Conservation (phyloP, 2,888 invertebrate species). For the Tyria jacobaeae region DNA sequence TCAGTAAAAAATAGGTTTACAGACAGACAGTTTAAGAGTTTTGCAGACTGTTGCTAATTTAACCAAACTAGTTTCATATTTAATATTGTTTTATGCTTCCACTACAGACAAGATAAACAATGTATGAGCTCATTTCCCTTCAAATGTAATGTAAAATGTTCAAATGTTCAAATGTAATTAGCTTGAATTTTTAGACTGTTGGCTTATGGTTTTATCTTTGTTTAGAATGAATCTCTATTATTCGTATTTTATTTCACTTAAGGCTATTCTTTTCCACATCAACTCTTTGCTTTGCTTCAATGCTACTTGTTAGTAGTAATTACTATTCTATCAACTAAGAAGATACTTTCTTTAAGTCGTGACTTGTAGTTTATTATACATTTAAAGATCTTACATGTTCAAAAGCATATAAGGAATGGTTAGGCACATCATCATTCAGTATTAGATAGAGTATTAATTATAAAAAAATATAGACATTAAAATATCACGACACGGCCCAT, state of each 20-base stretch:
- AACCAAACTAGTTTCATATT: too few relatives aligned
- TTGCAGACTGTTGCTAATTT: too few relatives aligned
- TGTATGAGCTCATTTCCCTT: constrained; percentile 3
- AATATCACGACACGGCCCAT: too few relatives aligned
- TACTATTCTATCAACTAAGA: neutral
- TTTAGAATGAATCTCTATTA: constrained; percentile 1
- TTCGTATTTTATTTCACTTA: neutral
- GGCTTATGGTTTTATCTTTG: neutral
- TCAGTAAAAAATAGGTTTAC: too few relatives aligned
- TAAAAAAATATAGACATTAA: too few relatives aligned
- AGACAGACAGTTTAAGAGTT: too few relatives aligned
- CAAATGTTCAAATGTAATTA: neutral
- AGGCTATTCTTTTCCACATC: neutral
- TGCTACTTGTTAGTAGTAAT: neutral
- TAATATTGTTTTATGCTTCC: neutral
- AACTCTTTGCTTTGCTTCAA: neutral
- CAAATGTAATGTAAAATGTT: neutral
- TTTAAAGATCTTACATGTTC: too few relatives aligned
- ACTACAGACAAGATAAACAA: neutral
- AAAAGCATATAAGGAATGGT: too few relatives aligned
- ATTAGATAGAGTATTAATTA: too few relatives aligned
- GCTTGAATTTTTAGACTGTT: neutral
- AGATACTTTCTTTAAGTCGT: neutral
- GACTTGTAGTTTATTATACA: neutral
- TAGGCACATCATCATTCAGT: too few relatives aligned